These are phyloP conservation scores for rat (Rattus norvegicus) DNA, from an alignment of 2,113 vertebrate species.

Conservation along the genomic window DNA sequence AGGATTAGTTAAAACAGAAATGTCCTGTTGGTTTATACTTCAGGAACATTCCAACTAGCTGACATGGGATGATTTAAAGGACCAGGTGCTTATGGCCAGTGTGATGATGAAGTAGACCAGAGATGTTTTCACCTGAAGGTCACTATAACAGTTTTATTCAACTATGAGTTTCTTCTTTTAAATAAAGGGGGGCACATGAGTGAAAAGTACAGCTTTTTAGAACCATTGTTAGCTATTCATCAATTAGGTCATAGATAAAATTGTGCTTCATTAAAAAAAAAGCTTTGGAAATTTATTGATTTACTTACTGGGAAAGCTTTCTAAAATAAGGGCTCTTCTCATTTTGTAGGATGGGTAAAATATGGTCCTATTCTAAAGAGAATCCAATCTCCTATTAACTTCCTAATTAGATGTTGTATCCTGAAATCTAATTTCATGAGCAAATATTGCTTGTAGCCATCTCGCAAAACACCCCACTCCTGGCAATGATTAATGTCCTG, in stretches of 20 bases:
- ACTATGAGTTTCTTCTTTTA: not conserved
- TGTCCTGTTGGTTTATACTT: not conserved
- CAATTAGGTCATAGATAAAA: not conserved
- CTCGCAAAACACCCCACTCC: not conserved
- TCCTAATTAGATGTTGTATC: constrained; percentile 59
- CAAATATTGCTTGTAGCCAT: constrained; percentile 18
- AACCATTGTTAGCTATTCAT: not conserved
- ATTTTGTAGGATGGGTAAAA: constrained; percentile 52
- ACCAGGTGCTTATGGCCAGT: not conserved
- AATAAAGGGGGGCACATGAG: not conserved
- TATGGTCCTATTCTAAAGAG: constrained; percentile 7
- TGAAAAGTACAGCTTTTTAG: constrained; percentile 13
- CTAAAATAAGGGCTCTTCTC: constrained; percentile 11
- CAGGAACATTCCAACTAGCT: not conserved
- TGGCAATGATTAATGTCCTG: not conserved
- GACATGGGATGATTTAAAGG: not conserved
- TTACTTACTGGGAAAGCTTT: constrained; percentile 18
- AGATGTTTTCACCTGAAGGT: rapidly evolving
- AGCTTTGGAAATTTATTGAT: constrained; percentile 19
- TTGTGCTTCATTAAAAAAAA: not conserved
- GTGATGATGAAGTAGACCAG: not conserved
- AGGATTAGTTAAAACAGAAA: constrained; percentile 20
- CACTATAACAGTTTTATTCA: not conserved
- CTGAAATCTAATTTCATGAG: constrained; percentile 63
- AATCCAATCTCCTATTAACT: constrained; percentile 60